A percentile compares a stretch with the other conserved stretches of the same genome.
Evolutionary conservation across 2,797 vertebrate species (phyloP).

Genomic region (Arremon brunneinucha): DNA sequence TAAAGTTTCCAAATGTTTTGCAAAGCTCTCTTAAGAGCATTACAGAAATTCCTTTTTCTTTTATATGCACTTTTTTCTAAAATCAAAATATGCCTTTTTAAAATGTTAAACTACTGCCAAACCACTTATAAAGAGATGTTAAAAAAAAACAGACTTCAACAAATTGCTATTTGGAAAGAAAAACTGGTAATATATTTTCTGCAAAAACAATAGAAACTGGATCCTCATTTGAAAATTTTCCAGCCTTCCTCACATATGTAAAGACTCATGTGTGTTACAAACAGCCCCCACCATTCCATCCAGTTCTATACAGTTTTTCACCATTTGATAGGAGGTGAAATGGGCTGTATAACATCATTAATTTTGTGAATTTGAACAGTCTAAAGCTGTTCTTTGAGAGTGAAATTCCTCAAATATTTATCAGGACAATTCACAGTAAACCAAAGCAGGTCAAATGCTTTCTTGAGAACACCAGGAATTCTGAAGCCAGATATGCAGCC

Average conservation of each 20-base stretch:
- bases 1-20: not conserved
- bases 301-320: not conserved
- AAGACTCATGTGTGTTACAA: not conserved
- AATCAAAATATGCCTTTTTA: not conserved
- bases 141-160: not conserved
- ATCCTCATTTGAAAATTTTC: not conserved
- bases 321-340: not conserved
- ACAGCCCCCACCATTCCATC: not conserved
- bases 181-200: not conserved
- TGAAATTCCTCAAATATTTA: not conserved
- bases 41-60: not conserved
- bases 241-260: not conserved
- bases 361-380: not conserved
- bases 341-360: not conserved
- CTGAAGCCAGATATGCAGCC: not conserved
- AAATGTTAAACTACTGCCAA: not conserved
- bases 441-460: not conserved
- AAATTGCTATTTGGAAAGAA: not conserved
- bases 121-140: not conserved
- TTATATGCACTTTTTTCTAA: not conserved
- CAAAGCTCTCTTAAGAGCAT: not conserved
- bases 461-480: not conserved
- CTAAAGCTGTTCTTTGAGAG: not conserved
- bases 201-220: not conserved
- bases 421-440: not conserved